Evolutionary conservation across 2,797 vertebrate genomes (phyloP), one percentile per base, ranked within the genome.

Genomic region (Notolepis coatsorum): DNA sequence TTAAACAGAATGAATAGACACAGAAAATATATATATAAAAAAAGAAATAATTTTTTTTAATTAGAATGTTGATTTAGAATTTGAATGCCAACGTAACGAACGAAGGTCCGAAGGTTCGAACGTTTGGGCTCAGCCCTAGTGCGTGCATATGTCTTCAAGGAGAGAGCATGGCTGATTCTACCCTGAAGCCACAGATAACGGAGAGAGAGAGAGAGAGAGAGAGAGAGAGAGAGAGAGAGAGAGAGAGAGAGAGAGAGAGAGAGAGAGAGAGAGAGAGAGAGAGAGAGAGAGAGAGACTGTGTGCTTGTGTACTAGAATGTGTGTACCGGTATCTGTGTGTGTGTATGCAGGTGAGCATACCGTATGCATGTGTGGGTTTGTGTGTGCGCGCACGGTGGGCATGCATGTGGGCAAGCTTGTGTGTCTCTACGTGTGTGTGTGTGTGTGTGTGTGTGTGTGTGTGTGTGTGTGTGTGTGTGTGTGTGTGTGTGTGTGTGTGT

Each of bases 151-250:
- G 51, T 56, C 10, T 46, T 47, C 4, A 39, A 21, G 35, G 39
- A 47, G 13, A 28, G 28, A 13, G 49, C 47, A 47, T 28, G 68
- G 10, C 38, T 57, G 38, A 52, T 68, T 65, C 67, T 21, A 38
- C 54, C 78, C 79, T 38, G 47, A 28, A 82, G 77, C 79, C 41
- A 27, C 21, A 21, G 61, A 48, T 78, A 79, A 80, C 84, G n/a
- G n/a, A n/a, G n/a, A n/a, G n/a, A n/a, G n/a, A n/a, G n/a, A n/a
- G n/a, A n/a, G n/a, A n/a, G n/a, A n/a, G n/a, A n/a, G n/a, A n/a
- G n/a, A n/a, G n/a, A n/a, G n/a, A n/a, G n/a, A n/a, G n/a, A n/a
- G n/a, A n/a, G n/a, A n/a, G n/a, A n/a, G n/a, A n/a, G n/a, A n/a
- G n/a, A n/a, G n/a, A n/a, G n/a, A n/a, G n/a, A n/a, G n/a, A n/a